Base-by-base conservation (phyloP, 1,140 invertebrate species). In the Spodoptera frugiperda region DNA sequence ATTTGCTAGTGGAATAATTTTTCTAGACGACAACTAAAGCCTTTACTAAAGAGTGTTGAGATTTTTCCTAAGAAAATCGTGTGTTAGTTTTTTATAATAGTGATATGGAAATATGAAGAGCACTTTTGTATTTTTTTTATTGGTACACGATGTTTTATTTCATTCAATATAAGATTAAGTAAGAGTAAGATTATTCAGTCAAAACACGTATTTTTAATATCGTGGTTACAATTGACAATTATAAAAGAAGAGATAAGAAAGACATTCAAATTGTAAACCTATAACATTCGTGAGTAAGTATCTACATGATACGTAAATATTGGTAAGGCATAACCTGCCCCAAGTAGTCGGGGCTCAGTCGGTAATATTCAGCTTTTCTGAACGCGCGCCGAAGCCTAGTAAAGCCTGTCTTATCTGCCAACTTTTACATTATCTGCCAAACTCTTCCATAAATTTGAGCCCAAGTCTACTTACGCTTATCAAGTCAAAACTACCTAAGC, bases 401-500 rank as follows among this genome's bases (percentile, higher is more conserved):
- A 87, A 89, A 92, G 84, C 86, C 85, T 76, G 78, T 82, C 86
- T 89, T 88, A 91, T 91, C 88, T 88, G 78, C 78, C 82, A 92
- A 92, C 90, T 93, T 91, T 87, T 87, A 86, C 89, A 89, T 91
- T 91, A 93, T 90, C 88, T 90, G 75, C 81, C 81, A 76, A 89
- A 88, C 77, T 87, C 84, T 85, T 87, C 84, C 84, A 90, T 90
- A 91, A 91, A 90, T 89, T 89, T 82, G 77, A 87, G 82, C 80
- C 77, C 79, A 83, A 88, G 63, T 82, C 81, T 87, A 88, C 86
- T 87, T 89, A 89, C 84, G 80, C 82, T 90, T 91, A 90, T 88
- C 85, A 87, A 91, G 87, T 91, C 89, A 89, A 89, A 92, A 94
- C 90, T 92, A 92, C 86, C 79, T 89, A 90, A 90, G 85, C 83